A percentile compares a stretch with the other conserved stretches of the same genome.
These are phyloP conservation scores for Picathartes gymnocephalus DNA, from an alignment of 2,113 vertebrate species.

Conservation along the genomic window DNA sequence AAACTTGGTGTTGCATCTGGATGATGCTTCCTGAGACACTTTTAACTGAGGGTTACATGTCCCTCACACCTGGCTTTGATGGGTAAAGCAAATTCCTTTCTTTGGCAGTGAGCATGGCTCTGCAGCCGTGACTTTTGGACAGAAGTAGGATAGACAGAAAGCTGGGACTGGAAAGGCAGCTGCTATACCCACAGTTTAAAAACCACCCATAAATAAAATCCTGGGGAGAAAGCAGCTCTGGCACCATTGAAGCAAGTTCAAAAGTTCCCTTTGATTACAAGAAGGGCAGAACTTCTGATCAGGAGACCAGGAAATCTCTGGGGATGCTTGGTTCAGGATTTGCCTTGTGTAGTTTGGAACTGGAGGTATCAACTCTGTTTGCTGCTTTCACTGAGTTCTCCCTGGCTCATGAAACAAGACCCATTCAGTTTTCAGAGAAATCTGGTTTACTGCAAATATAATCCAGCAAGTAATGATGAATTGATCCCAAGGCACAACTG, in stretches of 20 bases:
- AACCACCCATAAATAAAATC: neutral
- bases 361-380: neutral
- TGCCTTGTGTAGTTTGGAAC: neutral
- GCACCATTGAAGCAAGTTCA: neutral
- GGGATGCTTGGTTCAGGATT: neutral
- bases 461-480: neutral
- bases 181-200: neutral
- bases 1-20: neutral
- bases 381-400: neutral
- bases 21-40: fast-evolving
- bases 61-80: neutral
- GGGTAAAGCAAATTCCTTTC: neutral
- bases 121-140: neutral
- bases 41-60: neutral
- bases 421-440: neutral
- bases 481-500: neutral
- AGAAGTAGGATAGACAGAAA: neutral
- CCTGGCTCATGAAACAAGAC: neutral
- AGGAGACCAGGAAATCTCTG: neutral
- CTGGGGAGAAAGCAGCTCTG: neutral
- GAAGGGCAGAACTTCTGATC: neutral
- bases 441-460: neutral
- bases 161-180: neutral
- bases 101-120: neutral
- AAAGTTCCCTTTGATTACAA: neutral